A percentile compares a stretch with the other conserved stretches of the same genome.
Conservation (phyloP, 2,797 vertebrate genomes). For the Perdix hodgsoniae region DNA sequence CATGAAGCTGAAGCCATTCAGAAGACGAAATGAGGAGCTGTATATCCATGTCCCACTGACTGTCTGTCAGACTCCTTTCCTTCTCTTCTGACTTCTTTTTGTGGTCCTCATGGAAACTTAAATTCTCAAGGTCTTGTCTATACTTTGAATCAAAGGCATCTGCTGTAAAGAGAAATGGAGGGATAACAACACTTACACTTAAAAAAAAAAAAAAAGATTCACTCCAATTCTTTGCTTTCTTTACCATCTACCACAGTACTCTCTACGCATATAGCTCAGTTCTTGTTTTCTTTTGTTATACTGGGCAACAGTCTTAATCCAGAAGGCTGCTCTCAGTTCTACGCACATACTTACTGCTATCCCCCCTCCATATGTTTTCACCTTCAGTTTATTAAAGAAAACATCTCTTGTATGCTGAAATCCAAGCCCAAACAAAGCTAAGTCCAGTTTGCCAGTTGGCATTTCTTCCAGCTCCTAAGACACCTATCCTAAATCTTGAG, state of each 20-base stretch:
- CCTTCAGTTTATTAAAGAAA: neutral
- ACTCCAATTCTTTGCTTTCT: neutral
- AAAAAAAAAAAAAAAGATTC: neutral
- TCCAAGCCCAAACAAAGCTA: neutral
- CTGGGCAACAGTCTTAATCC: neutral
- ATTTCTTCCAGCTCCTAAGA: neutral
- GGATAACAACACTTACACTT: neutral
- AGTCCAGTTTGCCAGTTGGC: neutral
- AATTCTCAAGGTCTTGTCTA: neutral
- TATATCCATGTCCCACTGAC: slow-evolving; percentile 25
- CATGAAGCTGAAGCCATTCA: slow-evolving; percentile 82
- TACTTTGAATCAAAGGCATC: slow-evolving; percentile 26
- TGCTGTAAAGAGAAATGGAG: slow-evolving; percentile 42
- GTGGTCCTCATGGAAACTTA: neutral
- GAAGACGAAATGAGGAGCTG: slow-evolving; percentile 79
- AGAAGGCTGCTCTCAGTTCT: neutral
- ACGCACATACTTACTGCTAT: neutral
- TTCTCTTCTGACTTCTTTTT: slow-evolving; percentile 22
- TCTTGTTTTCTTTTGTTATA: neutral
- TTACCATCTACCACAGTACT: neutral
- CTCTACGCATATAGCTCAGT: neutral
- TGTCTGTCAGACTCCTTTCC: neutral
- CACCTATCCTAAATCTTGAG: neutral
- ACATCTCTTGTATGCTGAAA: neutral
- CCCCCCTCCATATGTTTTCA: neutral